Conservation (phyloP, 2,888 invertebrate genomes). For the Lamellibrachia columna region DNA sequence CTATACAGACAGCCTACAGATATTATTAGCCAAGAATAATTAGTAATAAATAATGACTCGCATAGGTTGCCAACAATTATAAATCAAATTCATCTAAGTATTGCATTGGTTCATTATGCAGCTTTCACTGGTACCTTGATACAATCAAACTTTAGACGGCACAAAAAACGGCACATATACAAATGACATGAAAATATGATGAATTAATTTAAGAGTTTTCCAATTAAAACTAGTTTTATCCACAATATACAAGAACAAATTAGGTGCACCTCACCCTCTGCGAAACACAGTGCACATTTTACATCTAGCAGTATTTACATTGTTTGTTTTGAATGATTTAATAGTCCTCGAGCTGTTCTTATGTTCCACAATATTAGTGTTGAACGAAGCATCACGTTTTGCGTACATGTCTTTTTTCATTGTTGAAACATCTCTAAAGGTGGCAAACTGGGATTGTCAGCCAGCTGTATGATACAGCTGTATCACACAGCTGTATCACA, state of each 20-base stretch:
- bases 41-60: not conserved
- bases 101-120: too few species aligned
- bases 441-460: not conserved
- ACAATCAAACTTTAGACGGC: not conserved
- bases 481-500: not conserved
- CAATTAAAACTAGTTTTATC: not conserved
- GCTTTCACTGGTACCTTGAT: not conserved
- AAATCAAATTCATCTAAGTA: not conserved
- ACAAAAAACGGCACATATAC: not conserved
- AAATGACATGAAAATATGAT: not conserved
- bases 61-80: not conserved
- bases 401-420: not conserved
- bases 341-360: not conserved
- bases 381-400: not conserved
- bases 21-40: too few species aligned
- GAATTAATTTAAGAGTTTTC: not conserved
- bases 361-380: not conserved
- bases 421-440: not conserved
- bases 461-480: not conserved
- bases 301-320: not conserved
- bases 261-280: not conserved
- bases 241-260: not conserved
- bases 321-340: not conserved
- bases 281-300: not conserved
- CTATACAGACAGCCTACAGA: too few species aligned